Evolutionary conservation across 2,888 invertebrate species (phyloP), one percentile per base, ranked within the genome.

Genomic region (Theodoxus fluviatilis): DNA sequence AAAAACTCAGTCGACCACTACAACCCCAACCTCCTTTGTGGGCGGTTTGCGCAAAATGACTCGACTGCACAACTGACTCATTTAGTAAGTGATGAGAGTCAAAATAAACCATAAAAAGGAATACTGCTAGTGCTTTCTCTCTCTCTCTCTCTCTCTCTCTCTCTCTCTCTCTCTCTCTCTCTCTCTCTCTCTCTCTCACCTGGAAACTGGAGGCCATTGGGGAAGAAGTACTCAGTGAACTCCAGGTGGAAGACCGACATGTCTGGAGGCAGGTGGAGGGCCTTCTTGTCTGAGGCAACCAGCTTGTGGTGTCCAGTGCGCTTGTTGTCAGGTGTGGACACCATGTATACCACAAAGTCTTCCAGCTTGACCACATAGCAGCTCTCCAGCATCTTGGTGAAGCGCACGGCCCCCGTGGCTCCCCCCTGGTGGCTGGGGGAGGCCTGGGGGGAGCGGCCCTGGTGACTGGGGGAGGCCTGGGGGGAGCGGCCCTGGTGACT

Each of bases 231-330:
- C 85, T 95, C 94, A 0, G 96, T 96, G 77, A 96, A 93, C 86
- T 99, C 98, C 0, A 96, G 93, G 87, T 98, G 98, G n/a, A 98
- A 85, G 37, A 96, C 91, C 25, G 95, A 94, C 79, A 95, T 93
- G 84, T 96, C 96, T 12, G 93, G 93, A 0, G 98, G 98, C 75
- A 97, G 89, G 37, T 92, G 92, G 78, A 94, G 93, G 75, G 92
- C 91, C 82, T 93, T 86, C 77, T 88, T 87, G 79, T 90, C 89
- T 2, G 90, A 88, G 67, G 87, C 79, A 57, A 89, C 79, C 74
- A 94, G 93, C 88, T 95, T 95, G 89, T 94, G 94, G 25, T 92
- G 91, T 74, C 90, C 88, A 78, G 78, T 79, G n/a, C 83, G 75
- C 72, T 82, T 81, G 69, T 80, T 79, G 72, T 92, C 91, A 77